phyloP scores from a whole-genome alignment of 1,140 invertebrate species.

The Megathymus violae region DNA sequence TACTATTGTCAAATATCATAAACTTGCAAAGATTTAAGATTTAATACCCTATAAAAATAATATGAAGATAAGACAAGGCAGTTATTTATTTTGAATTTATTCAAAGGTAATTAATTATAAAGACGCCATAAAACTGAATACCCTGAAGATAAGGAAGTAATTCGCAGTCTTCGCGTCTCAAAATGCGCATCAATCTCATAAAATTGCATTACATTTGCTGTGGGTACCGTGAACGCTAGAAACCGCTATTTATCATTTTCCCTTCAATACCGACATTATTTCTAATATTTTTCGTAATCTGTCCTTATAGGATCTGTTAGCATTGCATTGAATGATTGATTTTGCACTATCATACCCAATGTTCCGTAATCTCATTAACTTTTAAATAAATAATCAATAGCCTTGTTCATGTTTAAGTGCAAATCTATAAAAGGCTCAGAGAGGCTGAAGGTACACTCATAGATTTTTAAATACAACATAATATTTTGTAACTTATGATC shows the following conservation, averaged over 20 bases:
- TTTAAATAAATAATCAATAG: background rate
- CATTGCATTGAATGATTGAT: background rate
- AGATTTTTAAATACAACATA: too few species aligned
- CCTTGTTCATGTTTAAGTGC: too few species aligned
- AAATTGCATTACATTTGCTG: conserved; percentile 22
- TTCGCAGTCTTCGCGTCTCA: conserved; percentile 14
- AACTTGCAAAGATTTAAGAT: too few species aligned
- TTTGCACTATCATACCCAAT: background rate
- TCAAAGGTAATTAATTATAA: conserved; percentile 19
- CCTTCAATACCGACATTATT: conserved; percentile 10
- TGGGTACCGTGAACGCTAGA: background rate
- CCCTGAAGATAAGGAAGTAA: conserved; percentile 20
- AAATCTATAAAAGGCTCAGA: too few species aligned
- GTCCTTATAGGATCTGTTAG: background rate
- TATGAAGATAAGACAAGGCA: too few species aligned
- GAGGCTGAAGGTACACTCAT: too few species aligned
- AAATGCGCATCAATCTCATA: conserved; percentile 15
- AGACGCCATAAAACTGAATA: conserved; percentile 17
- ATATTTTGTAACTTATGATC: too few species aligned
- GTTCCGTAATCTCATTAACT: background rate
- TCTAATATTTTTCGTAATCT: conserved; percentile 1
- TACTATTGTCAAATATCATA: too few species aligned
- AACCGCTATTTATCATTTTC: conserved; percentile 18
- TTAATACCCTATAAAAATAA: too few species aligned
- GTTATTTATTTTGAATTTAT: conserved; percentile 6